A percentile compares a stretch with the other conserved stretches of the same genome.
phyloP scores from a whole-genome alignment of 2,888 invertebrate genomes.

The Dioctria rufipes region DNA sequence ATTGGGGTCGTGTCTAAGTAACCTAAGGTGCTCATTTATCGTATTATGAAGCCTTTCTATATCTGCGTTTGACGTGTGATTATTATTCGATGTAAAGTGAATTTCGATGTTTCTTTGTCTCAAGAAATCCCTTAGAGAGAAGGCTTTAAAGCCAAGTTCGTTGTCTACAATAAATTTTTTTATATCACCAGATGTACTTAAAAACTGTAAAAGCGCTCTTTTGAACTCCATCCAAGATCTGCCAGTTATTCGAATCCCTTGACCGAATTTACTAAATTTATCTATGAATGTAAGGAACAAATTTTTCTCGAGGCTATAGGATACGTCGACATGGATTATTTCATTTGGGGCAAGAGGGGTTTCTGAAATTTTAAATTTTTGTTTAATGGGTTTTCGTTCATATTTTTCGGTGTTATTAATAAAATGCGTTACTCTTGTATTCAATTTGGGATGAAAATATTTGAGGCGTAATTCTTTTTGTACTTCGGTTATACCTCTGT shows the following conservation, averaged over 20 bases:
- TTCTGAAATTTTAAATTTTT: constrained; percentile 53
- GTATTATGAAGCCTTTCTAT: constrained; percentile 59
- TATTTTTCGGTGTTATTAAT: constrained; percentile 60
- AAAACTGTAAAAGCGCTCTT: constrained; percentile 55
- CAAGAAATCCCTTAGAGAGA: constrained; percentile 59
- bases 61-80: constrained; percentile 59
- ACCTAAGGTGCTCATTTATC: constrained; percentile 59
- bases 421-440: constrained; percentile 57
- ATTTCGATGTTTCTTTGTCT: constrained; percentile 55
- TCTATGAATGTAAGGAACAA: constrained; percentile 61
- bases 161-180: constrained; percentile 58
- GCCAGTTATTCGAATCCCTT: constrained; percentile 57
- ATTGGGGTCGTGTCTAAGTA: constrained; percentile 58
- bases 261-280: constrained; percentile 61
- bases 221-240: constrained; percentile 59
- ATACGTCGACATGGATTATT: constrained; percentile 61
- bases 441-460: constrained; percentile 58
- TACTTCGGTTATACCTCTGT: constrained; percentile 58
- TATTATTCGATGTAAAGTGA: constrained; percentile 58
- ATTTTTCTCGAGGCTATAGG: constrained; percentile 56
- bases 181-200: constrained; percentile 53
- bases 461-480: constrained; percentile 56
- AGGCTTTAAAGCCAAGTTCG: constrained; percentile 59
- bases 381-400: constrained; percentile 59
- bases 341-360: too few relatives aligned